Evolutionary conservation across 2,113 vertebrate genomes (phyloP), one percentile per base, ranked within the genome.

Genomic region (Pterophyllum scalare): DNA sequence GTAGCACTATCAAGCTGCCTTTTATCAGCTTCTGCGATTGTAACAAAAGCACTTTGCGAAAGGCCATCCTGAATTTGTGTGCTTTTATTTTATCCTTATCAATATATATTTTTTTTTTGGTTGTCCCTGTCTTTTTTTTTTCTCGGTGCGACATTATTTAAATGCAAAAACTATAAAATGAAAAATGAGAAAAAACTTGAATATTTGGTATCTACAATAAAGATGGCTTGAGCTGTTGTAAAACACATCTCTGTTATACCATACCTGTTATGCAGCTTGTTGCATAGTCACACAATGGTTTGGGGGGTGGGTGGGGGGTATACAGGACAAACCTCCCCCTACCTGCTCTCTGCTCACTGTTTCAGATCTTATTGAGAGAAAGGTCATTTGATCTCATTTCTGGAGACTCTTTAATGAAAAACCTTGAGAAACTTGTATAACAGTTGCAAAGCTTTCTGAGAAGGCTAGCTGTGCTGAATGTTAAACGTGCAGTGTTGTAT

Each of bases 11-110:
- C 90, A 87, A 91, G 89, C 88, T 90, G 90, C 89, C 90, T 93
- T 93, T 75, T 93, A 91, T 90, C 87, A 93, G 92, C 91, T 94
- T 93, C 89, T 95, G 93, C 90, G 93, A 95, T 95, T 96, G 94
- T 96, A 96, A 95, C 89, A 93, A 95, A 92, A 95, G 95, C 95
- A 96, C 95, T 96, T 96, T 96, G 94, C 92, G 31, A 94, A 94
- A 89, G 93, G 93, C 95, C 95, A 95, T 95, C 94, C 91, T 93
- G 88, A 94, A 92, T 92, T 89, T 93, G 85, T 94, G 86, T 95
- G 90, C 90, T 90, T 91, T 92, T 88, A 89, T 92, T 92, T 92
- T 84, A 81, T 80, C 79, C 75, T 94, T 93, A 87, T 94, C 92
- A 93, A 84, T 93, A 88, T 93, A 35, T 35, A 84, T 94, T 94